Base-by-base conservation (phyloP, 1,140 invertebrate genomes). In the Solenopsis fugax region DNA sequence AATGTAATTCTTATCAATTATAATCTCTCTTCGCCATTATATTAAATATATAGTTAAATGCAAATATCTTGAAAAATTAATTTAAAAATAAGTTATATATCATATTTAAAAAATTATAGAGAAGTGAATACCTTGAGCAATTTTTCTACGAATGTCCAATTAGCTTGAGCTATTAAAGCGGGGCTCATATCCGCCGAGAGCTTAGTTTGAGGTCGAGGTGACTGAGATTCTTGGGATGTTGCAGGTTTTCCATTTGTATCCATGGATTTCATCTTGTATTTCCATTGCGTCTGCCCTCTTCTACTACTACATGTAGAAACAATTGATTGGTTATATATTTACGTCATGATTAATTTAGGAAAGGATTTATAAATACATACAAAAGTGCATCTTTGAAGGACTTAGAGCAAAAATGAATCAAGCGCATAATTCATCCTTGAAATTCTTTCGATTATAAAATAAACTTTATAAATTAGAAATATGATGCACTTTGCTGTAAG, bases 131-230 rank as follows among this genome's bases (percentile, higher is more conserved):
- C 98, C 96, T 98, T 98, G 18, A 99, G 96, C 87, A 99, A 96
- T 93, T 99, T 98, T 93, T 99, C 98, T 24, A 99, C 99, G 96
- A 99, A 99, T 58, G 98, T 98, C 97, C 98, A 99, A 95, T 99
- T 99, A 18, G 98, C 98, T 95, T 99, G 98, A n/a, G 98, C 98
- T 90, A 99, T 98, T n/a, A 98, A 95, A 6, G 98, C 97, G 6
- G 97, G 97, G 87, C 97, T 97, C 88, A 97, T 96, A 88, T 97
- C 97, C 86, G 94, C 93, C 37, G 92, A 95, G 60, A 95, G 93
- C 91, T 95, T 96, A 72, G 94, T 94, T 89, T 94, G 95, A 76
- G 94, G 94, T 87, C 95, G 93, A 86, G 94, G 95, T 0, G 95
- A 95, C 65, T 95, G 94, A 45, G 93, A 94, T 92, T 95, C 95